These are phyloP conservation scores for Chironomus tentans DNA, from an alignment of 2,888 invertebrate species.

Conservation along the genomic window DNA sequence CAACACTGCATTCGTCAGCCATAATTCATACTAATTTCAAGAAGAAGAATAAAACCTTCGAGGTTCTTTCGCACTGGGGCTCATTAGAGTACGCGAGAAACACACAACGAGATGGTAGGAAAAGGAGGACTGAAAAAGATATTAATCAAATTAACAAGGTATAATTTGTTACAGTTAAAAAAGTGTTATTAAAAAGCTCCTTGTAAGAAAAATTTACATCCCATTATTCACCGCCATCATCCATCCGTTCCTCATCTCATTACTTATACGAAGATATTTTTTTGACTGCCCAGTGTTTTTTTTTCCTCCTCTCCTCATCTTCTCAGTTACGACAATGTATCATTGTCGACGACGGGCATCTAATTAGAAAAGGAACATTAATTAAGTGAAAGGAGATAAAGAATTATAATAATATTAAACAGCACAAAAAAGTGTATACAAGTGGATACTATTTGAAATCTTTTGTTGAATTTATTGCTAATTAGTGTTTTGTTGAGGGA, in stretches of 20 bases:
- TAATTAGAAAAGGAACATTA: constrained; percentile 23
- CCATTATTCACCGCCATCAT: constrained; percentile 12
- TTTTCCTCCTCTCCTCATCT: neutral
- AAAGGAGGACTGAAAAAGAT: constrained; percentile 13
- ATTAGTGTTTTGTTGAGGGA: neutral
- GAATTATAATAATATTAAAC: neutral
- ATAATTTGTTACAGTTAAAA: constrained; percentile 21
- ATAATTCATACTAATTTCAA: too few species aligned
- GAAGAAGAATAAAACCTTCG: too few species aligned
- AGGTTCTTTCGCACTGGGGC: too few species aligned
- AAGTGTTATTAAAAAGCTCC: constrained; percentile 22
- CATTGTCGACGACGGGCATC: constrained; percentile 13
- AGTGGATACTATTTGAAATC: constrained; percentile 12
- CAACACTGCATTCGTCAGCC: too few species aligned
- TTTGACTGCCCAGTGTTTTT: neutral
- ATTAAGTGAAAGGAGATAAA: constrained; percentile 13
- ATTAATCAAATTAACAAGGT: constrained; percentile 27
- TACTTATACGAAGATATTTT: neutral
- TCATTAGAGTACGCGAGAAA: too few species aligned
- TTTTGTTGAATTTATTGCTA: constrained; percentile 7
- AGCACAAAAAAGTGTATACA: neutral
- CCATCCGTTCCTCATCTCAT: neutral
- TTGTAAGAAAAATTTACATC: neutral
- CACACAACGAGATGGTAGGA: too few species aligned
- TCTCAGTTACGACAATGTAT: neutral